Evolutionary conservation across 2,797 vertebrate species (phyloP).

Genomic region (Cossypha dichroa): DNA sequence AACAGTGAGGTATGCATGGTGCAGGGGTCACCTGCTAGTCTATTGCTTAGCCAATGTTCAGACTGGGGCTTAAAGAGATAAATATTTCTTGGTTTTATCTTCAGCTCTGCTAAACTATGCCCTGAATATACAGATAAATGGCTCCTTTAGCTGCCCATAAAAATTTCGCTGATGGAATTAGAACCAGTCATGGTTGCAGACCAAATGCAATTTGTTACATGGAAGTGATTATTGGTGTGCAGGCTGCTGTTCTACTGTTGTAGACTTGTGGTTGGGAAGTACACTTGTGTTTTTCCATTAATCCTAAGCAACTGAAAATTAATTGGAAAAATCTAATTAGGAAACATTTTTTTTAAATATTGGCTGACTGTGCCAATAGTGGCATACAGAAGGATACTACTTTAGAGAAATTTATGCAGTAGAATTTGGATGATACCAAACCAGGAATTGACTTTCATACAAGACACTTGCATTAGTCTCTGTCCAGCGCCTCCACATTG

Average conservation of each 20-base stretch:
- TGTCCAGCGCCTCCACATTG: not conserved
- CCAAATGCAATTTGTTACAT: fast-evolving
- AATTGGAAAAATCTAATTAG: not conserved
- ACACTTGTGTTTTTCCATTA: not conserved
- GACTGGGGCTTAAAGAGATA: not conserved
- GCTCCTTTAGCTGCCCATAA: not conserved
- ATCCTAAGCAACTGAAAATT: not conserved
- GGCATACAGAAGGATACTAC: not conserved
- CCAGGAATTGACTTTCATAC: not conserved
- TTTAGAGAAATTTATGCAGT: not conserved
- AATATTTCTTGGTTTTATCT: not conserved
- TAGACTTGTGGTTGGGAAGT: not conserved
- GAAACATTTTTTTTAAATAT: not conserved
- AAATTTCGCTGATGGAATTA: not conserved
- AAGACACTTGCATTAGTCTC: not conserved
- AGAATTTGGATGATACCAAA: not conserved
- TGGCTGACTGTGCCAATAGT: not conserved
- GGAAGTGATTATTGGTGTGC: not conserved
- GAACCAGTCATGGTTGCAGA: not conserved
- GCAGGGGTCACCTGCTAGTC: not conserved
- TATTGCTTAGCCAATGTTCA: not conserved
- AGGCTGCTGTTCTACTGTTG: not conserved
- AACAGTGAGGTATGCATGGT: not conserved
- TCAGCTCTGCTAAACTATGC: not conserved
- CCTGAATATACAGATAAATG: not conserved